These are phyloP conservation scores for Microcebus murinus DNA, from an alignment of 2,113 vertebrate species.

Conservation along the genomic window DNA sequence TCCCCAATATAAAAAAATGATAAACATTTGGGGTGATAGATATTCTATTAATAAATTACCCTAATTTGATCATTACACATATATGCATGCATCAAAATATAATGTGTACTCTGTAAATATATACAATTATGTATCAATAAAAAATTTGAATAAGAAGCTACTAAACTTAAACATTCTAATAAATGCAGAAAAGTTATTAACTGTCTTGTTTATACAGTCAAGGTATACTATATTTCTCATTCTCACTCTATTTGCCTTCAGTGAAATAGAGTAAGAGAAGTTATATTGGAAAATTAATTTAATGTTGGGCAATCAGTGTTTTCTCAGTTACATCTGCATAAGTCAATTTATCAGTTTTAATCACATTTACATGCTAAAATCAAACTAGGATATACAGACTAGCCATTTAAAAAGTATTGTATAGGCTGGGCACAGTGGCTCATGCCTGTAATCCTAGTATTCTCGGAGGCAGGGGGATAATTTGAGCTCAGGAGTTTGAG, in stretches of 20 bases:
- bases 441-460: no score
- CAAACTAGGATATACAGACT: not conserved
- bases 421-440: no score
- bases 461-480: no score
- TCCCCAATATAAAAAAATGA: not conserved
- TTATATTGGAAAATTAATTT: not conserved
- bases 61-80: not conserved
- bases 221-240: not conserved
- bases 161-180: not conserved
- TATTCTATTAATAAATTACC: not conserved
- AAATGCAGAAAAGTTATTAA: not conserved
- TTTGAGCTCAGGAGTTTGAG: no score
- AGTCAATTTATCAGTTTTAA: constrained; percentile 1
- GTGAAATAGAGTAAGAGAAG: not conserved
- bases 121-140: not conserved
- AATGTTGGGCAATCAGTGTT: constrained; percentile 11
- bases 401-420: constrained; percentile 15
- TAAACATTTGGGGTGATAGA: not conserved
- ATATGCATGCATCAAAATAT: not conserved
- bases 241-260: not conserved
- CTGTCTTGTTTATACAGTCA: not conserved
- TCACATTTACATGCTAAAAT: constrained; percentile 46
- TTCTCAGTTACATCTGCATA: not conserved
- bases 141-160: not conserved
- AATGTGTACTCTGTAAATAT: not conserved